Conservation (phyloP, 2,888 invertebrate genomes). For the Drosophila setosimentum region DNA sequence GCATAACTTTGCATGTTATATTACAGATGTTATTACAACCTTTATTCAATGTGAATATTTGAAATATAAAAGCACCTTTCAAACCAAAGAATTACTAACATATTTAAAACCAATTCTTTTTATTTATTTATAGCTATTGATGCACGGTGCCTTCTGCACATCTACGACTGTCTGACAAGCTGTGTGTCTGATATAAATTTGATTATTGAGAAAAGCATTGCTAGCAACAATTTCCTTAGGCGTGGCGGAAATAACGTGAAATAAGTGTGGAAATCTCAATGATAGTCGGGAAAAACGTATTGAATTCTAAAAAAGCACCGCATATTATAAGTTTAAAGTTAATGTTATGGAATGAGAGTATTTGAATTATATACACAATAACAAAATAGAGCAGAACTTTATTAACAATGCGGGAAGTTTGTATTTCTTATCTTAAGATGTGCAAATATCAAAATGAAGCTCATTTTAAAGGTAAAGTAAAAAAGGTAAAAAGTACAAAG, state of each 20-base stretch:
- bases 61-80: not conserved
- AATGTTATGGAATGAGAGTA: conserved; percentile 55
- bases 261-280: conserved; percentile 20
- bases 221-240: conserved; percentile 63
- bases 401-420: conserved; percentile 30
- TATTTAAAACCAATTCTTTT: not conserved
- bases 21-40: not conserved
- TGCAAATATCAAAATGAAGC: not conserved
- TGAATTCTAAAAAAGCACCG: conserved; percentile 21
- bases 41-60: not conserved
- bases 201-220: conserved; percentile 74
- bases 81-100: not conserved
- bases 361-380: conserved; percentile 61
- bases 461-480: not conserved
- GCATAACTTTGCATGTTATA: not conserved
- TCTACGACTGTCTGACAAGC: conserved; percentile 88
- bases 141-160: conserved; percentile 93
- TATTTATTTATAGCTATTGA: conserved; percentile 89
- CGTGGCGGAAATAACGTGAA: conserved; percentile 56
- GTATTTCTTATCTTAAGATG: conserved; percentile 8
- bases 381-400: conserved; percentile 33
- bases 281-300: not conserved
- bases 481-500: not conserved
- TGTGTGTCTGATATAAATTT: conserved; percentile 78
- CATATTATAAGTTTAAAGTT: conserved; percentile 43